Evolutionary conservation across 2,888 invertebrate genomes (phyloP), one percentile per base, ranked within the genome.

Genomic region (Ectemnius cavifrons): DNA sequence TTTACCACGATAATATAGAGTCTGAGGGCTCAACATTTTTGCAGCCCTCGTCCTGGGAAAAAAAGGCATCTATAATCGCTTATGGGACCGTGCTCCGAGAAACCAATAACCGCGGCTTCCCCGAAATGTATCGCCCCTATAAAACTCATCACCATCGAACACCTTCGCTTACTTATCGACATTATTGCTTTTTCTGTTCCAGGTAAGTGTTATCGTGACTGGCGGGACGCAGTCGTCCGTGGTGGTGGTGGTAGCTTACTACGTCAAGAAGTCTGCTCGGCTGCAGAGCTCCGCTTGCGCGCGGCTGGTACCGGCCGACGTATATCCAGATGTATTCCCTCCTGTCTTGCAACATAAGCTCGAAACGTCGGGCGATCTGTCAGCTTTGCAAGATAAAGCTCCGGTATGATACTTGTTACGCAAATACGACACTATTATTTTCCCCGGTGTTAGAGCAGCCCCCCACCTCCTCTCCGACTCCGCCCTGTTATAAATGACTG

Each of bases 371-470:
- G 77, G 76, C 82, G 85, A 83, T 86, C 85, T 86, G 87, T 87
- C 88, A 84, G 85, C 86, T 88, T 87, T 84, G 81, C 82, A 70
- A 76, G 81, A 73, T 78, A 84, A 86, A 88, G 86, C 85, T 84
- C 63, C 80, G 74, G 71, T 71, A 73, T 80, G 78, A 86, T 86
- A 86, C 86, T 87, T 87, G 87, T 86, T 85, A 87, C 85, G 84
- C 83, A 86, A 89, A 88, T 84, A 84, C 79, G 84, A 85, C 78
- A 79, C 82, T 81, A 86, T 87, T 85, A 84, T 81, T 84, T 83
- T 80, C 78, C 76, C 80, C 59, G 68, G 68, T 71, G 63, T 61
- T 57, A 65, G 71, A 47, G 57, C 58, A 52, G 8, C 37, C 37
- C 37, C 37, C 8, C 37, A 11, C 37, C 37, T 11, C 37, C 37